These are phyloP conservation scores for Nemotelus pantherinus DNA, from an alignment of 2,888 invertebrate species.

Conservation along the genomic window DNA sequence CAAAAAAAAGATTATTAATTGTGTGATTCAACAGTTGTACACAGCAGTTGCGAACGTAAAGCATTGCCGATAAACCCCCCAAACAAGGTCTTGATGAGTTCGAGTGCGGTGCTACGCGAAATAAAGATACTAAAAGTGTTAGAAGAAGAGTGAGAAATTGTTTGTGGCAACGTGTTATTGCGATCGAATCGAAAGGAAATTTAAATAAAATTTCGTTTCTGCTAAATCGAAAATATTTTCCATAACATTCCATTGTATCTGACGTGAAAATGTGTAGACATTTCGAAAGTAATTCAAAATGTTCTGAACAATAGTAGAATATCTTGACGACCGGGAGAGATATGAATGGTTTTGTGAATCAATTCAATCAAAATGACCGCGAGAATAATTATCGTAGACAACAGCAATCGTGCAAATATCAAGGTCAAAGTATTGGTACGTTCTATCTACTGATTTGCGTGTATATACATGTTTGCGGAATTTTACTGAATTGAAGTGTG, in stretches of 20 bases:
- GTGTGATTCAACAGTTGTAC: too few relatives aligned
- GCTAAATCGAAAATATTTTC: neutral
- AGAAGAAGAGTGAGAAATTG: too few relatives aligned
- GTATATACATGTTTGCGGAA: too few relatives aligned
- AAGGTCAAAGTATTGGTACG: constrained; percentile 48
- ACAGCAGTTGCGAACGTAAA: too few relatives aligned
- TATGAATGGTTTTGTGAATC: constrained; percentile 49
- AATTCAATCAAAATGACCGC: constrained; percentile 49
- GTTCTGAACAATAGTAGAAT: too few relatives aligned
- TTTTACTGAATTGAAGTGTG: too few relatives aligned
- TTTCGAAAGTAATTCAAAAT: neutral
- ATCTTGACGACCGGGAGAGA: too few relatives aligned
- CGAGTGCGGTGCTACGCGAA: too few relatives aligned
- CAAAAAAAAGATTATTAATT: too few relatives aligned
- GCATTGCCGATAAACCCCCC: too few relatives aligned
- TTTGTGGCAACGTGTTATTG: neutral
- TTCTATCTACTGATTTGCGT: neutral
- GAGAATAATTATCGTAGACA: constrained; percentile 43
- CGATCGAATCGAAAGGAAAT: neutral
- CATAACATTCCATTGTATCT: neutral
- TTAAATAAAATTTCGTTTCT: neutral
- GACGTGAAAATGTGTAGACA: neutral
- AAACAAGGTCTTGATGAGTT: too few relatives aligned
- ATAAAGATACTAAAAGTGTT: too few relatives aligned
- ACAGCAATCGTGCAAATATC: constrained; percentile 47